Evolutionary conservation across 2,797 vertebrate genomes (phyloP), one percentile per base, ranked within the genome.

Genomic region (Myotis findleyi): DNA sequence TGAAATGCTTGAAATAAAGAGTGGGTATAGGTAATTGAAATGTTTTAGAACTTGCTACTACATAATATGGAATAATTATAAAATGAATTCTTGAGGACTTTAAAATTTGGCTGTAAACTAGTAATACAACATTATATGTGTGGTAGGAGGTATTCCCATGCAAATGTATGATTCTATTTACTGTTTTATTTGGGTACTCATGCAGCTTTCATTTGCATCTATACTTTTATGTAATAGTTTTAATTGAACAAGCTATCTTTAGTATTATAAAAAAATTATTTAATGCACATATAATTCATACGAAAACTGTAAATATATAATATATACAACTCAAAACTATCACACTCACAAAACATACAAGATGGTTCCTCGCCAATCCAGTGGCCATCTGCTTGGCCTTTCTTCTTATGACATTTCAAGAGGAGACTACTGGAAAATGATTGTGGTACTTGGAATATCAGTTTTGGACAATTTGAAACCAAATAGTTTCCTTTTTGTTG

Each of bases 401-500:
- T 82, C 36, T 87, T 84, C 30, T 64, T 92, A 91, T 69, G 14
- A 82, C 75, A 93, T 85, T 91, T 89, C 41, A 77, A 83, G 71
- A 90, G 9, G 20, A 93, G 25, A 51, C 72, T 76, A n/a, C 3
- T 20, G 41, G 7, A 91, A 94, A 91, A 85, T 75, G 64, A 33
- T 51, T 91, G 12, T 72, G 0, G 2, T 18, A 33, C 20, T 14
- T 49, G 33, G 41, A 1, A 23, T 91, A 59, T 87, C 69, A 69
- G 2, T 69, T 33, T 23, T 57, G 20, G 4, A 53, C 27, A 8
- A 71, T 97, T 86, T 91, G 53, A 97, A 96, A 93, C 83, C 82
- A 5, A 79, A 0, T 8, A n/a, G 4, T 95, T 96, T 97, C 55
- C 25, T 97, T 94, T 41, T 83, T 93, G 21, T 57, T 93, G 89